Evolutionary conservation across 2,113 vertebrate species (phyloP).

Genomic region (Phalacrocorax aristotelis): DNA sequence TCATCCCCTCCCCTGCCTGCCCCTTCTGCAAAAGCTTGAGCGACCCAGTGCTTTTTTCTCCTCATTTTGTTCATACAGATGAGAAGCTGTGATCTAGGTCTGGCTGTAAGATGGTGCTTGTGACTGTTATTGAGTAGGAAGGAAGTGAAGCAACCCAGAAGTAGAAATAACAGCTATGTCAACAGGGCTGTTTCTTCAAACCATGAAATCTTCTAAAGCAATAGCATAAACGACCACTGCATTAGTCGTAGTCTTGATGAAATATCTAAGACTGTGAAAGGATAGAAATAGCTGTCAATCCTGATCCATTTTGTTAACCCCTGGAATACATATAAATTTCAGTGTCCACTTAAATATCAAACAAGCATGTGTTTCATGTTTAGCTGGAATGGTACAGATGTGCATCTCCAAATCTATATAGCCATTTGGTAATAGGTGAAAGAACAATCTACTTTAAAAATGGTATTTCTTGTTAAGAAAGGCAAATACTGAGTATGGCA

Average conservation of each 20-base stretch:
- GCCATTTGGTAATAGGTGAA: background rate
- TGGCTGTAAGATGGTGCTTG: background rate
- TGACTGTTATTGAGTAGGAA: background rate
- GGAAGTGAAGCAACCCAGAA: conserved; percentile 42
- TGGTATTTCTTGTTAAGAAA: background rate
- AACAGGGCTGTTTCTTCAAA: conserved; percentile 39
- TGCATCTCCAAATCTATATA: background rate
- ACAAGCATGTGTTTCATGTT: background rate
- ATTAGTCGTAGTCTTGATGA: background rate
- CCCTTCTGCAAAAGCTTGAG: background rate
- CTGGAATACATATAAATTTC: background rate
- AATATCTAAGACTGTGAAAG: background rate
- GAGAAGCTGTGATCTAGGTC: background rate
- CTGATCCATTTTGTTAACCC: background rate
- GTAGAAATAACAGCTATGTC: conserved; percentile 24
- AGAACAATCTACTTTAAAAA: background rate
- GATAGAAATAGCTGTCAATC: background rate
- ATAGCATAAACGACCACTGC: background rate
- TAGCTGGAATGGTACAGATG: background rate
- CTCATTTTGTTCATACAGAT: rapidly evolving
- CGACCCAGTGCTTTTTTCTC: rapidly evolving
- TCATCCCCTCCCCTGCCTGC: too few species aligned
- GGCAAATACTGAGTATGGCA: background rate
- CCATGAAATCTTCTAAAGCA: background rate
- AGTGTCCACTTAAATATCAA: background rate